Base-by-base conservation (phyloP, 1,140 invertebrate genomes). In the Scaptomyza graminum region DNA sequence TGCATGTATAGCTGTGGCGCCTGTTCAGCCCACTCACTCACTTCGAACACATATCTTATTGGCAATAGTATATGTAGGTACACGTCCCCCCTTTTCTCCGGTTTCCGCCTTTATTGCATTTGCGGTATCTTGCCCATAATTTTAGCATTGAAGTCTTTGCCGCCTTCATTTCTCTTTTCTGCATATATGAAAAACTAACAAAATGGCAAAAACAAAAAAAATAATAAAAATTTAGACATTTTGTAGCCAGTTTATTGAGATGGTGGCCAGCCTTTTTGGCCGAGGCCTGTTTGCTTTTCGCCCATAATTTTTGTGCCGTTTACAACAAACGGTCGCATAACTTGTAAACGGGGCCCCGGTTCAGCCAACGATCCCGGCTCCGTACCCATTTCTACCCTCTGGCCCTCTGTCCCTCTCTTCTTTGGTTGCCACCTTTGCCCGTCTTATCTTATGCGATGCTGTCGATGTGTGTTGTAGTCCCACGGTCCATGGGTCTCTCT, bases 261-360 rank as follows among this genome's bases (percentile, higher is more conserved):
- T 76, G 63, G 51, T 55, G 57, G 49, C 62, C 63, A 47, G 57
- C 37, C 49, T 37, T 43, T 57, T 54, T 73, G 79, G 61, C 64
- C 62, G 56, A 64, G 77, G 81, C 77, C 82, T 85, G 77, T 87
- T 85, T 84, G 80, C 59, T 85, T 80, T 85, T 87, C 82, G 77
- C 61, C 81, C 81, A 85, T 85, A 85, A 87, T 87, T 84, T 85
- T 61, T 70, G 73, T 85, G 80, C 77, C 74, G 74, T 81, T 84
- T 84, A 84, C 80, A 84, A 67, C 81, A 87, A 87, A 87, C 82
- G 82, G 82, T 64, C 82, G 69, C 82, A 87, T 81, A 78, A 85
- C 81, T 85, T 61, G 67, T 61, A 25, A 77, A 76, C 64, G 47
- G 28, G 44, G 39, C 70, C 59, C 60, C 59, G 67, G 59, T 67